Evolutionary conservation across 2,113 vertebrate species (phyloP).

Genomic region (Phrynosoma blainvillii): DNA sequence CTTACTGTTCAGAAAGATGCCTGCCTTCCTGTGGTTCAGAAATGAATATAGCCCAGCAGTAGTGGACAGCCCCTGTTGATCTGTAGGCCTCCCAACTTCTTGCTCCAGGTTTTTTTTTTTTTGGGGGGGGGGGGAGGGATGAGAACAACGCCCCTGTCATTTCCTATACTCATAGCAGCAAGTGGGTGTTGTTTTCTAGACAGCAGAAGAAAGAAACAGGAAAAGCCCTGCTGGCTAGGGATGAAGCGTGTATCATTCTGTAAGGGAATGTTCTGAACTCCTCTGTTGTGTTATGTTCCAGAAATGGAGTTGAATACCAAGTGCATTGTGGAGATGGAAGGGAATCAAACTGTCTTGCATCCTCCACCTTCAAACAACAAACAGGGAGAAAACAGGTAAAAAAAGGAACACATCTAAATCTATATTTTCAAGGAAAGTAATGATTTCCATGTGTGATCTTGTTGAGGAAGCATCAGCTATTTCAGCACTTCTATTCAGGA

Average conservation of each 20-base stretch:
- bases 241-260: neutral
- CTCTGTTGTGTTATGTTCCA: slow-evolving; percentile 74
- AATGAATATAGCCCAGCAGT: neutral
- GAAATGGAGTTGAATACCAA: slow-evolving; percentile 97
- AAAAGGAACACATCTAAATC: neutral
- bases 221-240: neutral
- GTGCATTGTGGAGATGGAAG: slow-evolving; percentile 98
- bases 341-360: slow-evolving; percentile 94
- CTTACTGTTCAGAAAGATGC: neutral
- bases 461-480: neutral
- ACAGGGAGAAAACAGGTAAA: slow-evolving; percentile 89
- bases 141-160: slow-evolving; percentile 6
- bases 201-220: neutral
- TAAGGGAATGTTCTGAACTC: slow-evolving; percentile 11
- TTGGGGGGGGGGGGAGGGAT: too few relatives aligned
- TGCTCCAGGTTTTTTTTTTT: neutral
- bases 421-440: neutral
- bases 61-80: too few relatives aligned
- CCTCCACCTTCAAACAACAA: slow-evolving; percentile 90
- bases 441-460: slow-evolving; percentile 12
- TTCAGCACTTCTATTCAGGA: neutral
- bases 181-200: neutral
- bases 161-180: neutral
- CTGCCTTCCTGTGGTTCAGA: neutral
- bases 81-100: neutral